Base-by-base conservation (phyloP, 2,113 vertebrate species). In the Crotalus horridus region DNA sequence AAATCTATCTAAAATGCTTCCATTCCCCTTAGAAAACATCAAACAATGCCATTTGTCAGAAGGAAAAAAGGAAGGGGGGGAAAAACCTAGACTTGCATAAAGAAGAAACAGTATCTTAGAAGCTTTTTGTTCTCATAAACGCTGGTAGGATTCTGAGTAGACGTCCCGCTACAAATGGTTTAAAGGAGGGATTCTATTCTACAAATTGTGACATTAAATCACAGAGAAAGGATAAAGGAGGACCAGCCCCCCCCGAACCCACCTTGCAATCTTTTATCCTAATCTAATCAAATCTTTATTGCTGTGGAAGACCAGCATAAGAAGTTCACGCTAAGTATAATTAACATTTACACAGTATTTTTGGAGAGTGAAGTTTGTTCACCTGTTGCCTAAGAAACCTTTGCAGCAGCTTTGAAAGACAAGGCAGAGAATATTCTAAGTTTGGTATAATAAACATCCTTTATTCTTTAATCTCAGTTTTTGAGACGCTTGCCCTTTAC, bases 41-140 rank as follows among this genome's bases (percentile, higher is more conserved):
- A 39, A 74, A 91, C 96, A 92, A 86, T 21, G 20, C 43, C 93
- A n/a, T 12, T 89, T 88, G 89, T 91, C 59, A 20, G 93, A 69
- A 94, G 93, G 81, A 61, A 55, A 64, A 91, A 69, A 69, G n/a
- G n/a, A 69, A 6, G 2, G 12, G 3, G 20, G 20, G 12, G 3
- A 91, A 55, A 24, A 92, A 92, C 92, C 89, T 91, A 81, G 24
- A 56, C 5, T 3, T 20, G 0, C 85, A 91, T 89, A 92, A 91
- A 85, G 33, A 43, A 53, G 11, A 43, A 21, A 55, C 17, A 15
- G 15, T 33, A 12, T 85, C 29, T 85, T 88, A 69, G 59, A 51
- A 58, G 51, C 53, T 43, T 26, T 55, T 46, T 51, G n/a, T 74
- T 33, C n/a, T 81, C 54, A 3, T 48, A 64, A 58, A n/a, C n/a